Evolutionary conservation across 2,113 vertebrate genomes (phyloP), one percentile per base, ranked within the genome.

Genomic region (Lepus timidus): DNA sequence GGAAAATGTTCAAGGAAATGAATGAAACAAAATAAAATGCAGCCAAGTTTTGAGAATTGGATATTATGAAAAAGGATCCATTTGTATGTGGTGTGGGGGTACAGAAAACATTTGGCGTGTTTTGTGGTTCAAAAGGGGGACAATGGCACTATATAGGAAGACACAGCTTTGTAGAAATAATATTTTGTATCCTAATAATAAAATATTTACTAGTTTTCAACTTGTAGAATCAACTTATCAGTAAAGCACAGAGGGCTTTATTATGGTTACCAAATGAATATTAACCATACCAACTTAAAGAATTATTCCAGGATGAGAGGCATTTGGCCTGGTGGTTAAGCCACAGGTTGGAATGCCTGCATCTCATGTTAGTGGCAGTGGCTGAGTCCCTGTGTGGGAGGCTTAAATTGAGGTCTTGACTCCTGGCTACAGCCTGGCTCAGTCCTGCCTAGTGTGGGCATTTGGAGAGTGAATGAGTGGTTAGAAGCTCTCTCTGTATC

Each of bases 151-250:
- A 25, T 33, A 64, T 4, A 73, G 73, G 85, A 81, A 81, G 14
- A 89, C 31, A 70, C 17, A 4, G 14, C 73, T 65, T 73, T 78
- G 82, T 49, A 23, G 73, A 88, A 79, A 73, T 79, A 70, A 76
- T n/a, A 78, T 20, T n/a, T 51, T 20, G 51, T n/a, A 20, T 36
- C 23, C 70, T 36, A 4, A 70, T 67, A 71, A 78, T 49, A 23
- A 83, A 85, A 90, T 75, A 27, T 85, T 84, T 58, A 31, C 25
- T 27, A 23, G 44, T 65, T 91, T 92, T 80, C 49, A 73, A 73
- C 29, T 74, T 74, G 80, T 0, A 71, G 70, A 88, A 78, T 55
- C 70, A 70, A 64, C 9, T 71, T 78, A 55, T 20, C 84, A 49
- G 49, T n/a, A 85, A 81, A 39, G 36, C 36, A 61, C 23, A 75